Percentiles rank a stretch among this genome's conserved stretches.
Evolutionary conservation across 2,888 invertebrate species (phyloP).

Genomic region (Mycogona germanica): DNA sequence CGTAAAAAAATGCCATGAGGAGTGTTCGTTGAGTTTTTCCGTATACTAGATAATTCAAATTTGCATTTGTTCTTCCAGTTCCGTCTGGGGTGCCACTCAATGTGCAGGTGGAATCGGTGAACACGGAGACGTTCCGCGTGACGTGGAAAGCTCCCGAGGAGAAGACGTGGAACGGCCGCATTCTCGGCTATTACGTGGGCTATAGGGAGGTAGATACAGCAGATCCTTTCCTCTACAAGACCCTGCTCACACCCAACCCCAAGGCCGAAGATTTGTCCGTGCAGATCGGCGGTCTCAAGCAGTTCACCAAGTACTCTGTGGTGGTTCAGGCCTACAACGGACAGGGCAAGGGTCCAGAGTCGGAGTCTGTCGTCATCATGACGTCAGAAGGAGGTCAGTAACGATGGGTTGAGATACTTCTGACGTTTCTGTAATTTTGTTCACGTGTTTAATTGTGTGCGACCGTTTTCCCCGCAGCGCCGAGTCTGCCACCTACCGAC

Average conservation of each 20-base stretch:
- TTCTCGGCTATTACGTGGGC: conserved; percentile 20
- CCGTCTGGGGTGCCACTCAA: conserved; percentile 33
- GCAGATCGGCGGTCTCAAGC: conserved; percentile 18
- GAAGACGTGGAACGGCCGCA: conserved; percentile 18
- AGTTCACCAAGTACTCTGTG: conserved; percentile 22
- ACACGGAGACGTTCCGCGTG: conserved; percentile 32
- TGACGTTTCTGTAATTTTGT: not conserved
- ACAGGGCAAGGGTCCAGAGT: conserved; percentile 20
- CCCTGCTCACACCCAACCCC: conserved; percentile 17
- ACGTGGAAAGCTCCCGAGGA: conserved; percentile 31
- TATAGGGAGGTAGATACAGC: conserved; percentile 20
- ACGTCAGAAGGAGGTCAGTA: conserved; percentile 22
- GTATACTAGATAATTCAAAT: not conserved
- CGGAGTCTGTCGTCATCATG: conserved; percentile 20
- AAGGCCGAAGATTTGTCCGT: conserved; percentile 14
- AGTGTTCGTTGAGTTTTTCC: too few species aligned
- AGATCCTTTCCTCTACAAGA: conserved; percentile 19
- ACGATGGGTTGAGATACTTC: not conserved
- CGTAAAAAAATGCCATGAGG: not conserved
- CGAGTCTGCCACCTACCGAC: conserved; percentile 54
- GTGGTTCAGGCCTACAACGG: conserved; percentile 22
- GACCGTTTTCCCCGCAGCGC: conserved; percentile 28
- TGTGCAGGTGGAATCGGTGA: conserved; percentile 31
- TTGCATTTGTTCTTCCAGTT: conserved; percentile 24
- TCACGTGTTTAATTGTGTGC: not conserved